Base-by-base conservation (phyloP, 2,888 invertebrate genomes). In the Hymenopus coronatus region DNA sequence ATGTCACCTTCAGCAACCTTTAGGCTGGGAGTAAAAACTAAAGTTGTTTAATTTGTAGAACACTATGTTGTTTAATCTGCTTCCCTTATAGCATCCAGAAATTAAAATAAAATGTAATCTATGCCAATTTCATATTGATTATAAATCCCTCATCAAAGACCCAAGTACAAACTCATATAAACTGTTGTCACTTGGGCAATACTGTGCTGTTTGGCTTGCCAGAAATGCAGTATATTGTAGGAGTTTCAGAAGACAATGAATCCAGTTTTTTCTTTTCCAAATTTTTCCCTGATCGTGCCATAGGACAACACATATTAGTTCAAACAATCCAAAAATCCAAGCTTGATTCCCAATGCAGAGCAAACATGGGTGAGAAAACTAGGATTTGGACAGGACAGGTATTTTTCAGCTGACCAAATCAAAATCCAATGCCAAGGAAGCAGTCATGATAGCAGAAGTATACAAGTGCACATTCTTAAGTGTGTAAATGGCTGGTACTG, bases 261-360 rank as follows among this genome's bases (percentile, higher is more conserved):
- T 86, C 70, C 30, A 54, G 70, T 70, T 28, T 28, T 28, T 81
- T 28, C 85, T 85, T 85, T 28, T 28, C 40, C 54, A 70, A 70
- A 6, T 70, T 9, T 81, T 86, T 20, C 81, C 28, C 70, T 54
- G 81, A 86, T 81, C 86, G 86, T 86, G 86, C 86, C 70, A 70
- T 27, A 84, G 27, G 27, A 85, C 25, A 46, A 85, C 85, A 84
- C 84, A 46, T 54, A 86, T 86, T 86, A 86, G 86, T 86, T 70
- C 86, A 85, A 27, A 33, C 85, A 40, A 86, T 81, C 86, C 28
- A 86, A 86, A 86, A 86, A 70, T 12, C 28, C 54, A 70, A 70
- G 54, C 54, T 70, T 70, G 54, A 70, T 70, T 70, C 54, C 54
- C 54, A 25, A 70, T 70, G 20, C 54, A 70, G 54, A 70, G 54